phyloP scores from a whole-genome alignment of 2,888 invertebrate genomes.

The Reticulitermes lucifugus region DNA sequence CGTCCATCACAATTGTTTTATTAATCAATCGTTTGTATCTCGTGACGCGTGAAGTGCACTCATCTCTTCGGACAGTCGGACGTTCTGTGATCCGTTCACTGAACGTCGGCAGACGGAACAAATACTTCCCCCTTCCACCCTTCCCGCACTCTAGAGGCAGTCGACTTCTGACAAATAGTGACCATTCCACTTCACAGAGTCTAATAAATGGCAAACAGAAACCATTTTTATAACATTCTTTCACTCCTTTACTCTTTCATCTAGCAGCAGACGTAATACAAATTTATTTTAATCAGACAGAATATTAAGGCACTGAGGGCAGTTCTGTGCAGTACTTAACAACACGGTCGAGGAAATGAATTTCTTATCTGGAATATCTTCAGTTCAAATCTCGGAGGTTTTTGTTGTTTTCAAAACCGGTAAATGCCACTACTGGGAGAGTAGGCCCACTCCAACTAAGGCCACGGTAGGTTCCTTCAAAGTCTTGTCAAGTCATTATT shows the following conservation, averaged over 20 bases:
- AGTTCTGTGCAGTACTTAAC: too few relatives aligned
- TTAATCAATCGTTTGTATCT: neutral
- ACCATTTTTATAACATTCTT: neutral
- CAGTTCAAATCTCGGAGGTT: too few relatives aligned
- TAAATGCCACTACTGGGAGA: too few relatives aligned
- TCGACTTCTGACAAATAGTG: slow-evolving; percentile 8
- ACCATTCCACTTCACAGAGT: neutral
- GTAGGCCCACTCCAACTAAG: too few relatives aligned
- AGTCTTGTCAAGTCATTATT: too few relatives aligned
- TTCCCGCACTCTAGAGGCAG: neutral
- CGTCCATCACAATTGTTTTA: neutral
- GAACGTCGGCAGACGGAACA: neutral
- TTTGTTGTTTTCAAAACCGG: too few relatives aligned
- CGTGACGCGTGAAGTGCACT: neutral
- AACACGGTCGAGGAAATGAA: too few relatives aligned
- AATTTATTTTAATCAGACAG: neutral
- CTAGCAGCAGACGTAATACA: neutral
- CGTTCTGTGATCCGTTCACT: neutral
- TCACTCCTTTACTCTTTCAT: neutral
- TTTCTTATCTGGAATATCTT: too few relatives aligned
- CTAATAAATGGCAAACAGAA: slow-evolving; percentile 8
- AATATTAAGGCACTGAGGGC: too few relatives aligned
- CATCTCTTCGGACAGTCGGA: neutral
- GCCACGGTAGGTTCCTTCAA: too few relatives aligned
- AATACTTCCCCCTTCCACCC: neutral